A percentile compares a stretch with the other conserved stretches of the same genome.
phyloP scores from a whole-genome alignment of 2,888 invertebrate genomes.

The Autographa pulchrina region DNA sequence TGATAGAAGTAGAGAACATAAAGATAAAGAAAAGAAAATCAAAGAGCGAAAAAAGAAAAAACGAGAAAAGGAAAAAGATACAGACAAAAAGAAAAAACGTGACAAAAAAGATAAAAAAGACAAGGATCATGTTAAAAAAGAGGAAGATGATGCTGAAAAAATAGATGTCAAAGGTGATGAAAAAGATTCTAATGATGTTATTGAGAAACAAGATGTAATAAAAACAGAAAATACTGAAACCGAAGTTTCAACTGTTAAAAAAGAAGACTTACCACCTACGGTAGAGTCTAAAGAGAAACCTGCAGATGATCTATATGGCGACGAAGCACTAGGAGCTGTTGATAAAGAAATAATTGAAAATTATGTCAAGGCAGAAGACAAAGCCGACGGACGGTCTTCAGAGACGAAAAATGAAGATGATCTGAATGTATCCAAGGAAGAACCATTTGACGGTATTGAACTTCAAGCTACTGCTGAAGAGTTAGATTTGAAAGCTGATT shows the following conservation, averaged over 20 bases:
- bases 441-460: slow-evolving; percentile 89
- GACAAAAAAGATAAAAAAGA: slow-evolving; percentile 89
- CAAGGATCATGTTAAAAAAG: slow-evolving; percentile 77
- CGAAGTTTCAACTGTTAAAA: slow-evolving; percentile 47
- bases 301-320: slow-evolving; percentile 86
- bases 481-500: slow-evolving; percentile 87
- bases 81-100: slow-evolving; percentile 86
- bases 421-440: slow-evolving; percentile 80
- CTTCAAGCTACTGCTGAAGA: slow-evolving; percentile 89
- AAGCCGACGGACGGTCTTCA: slow-evolving; percentile 55
- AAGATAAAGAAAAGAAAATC: slow-evolving; percentile 89
- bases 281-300: slow-evolving; percentile 61
- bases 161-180: slow-evolving; percentile 49
- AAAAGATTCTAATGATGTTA: slow-evolving; percentile 40
- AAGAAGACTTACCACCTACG: slow-evolving; percentile 58
- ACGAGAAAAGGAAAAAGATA: slow-evolving; percentile 87
- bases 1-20: slow-evolving; percentile 87
- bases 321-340: slow-evolving; percentile 87
- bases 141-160: slow-evolving; percentile 67
- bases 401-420: slow-evolving; percentile 72
- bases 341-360: slow-evolving; percentile 90
- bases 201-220: slow-evolving; percentile 29
- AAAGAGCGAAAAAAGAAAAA: slow-evolving; percentile 86
- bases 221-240: slow-evolving; percentile 50
- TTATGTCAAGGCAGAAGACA: slow-evolving; percentile 84